Evolutionary conservation across 23 tunicate species (phyloP), one percentile per base, ranked within the genome.

Genomic region (Phallusia fumigata): DNA sequence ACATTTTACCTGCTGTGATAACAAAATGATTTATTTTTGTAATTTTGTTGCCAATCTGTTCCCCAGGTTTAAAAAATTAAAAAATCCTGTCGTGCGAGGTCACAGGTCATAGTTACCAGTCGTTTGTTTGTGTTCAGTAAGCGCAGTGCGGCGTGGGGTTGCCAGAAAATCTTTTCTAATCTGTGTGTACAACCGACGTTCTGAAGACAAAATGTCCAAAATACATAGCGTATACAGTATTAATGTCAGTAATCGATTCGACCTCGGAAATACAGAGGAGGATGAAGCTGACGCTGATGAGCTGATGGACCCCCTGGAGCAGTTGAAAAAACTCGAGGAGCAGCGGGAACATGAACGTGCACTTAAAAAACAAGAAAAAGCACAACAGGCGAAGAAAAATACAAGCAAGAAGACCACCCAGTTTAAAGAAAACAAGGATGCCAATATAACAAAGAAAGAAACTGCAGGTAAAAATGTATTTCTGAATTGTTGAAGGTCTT

Each of bases 171-270:
- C 69, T 8, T 24, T 58, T 58, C 28, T 58, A 58, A 58, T 58
- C 69, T 58, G 28, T 16, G 69, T 24, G 11, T 8, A 1, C 28
- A 58, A 16, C 69, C 69, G 16, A 24, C 8, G 69, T 13, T 58
- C 28, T 21, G 28, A 22, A 24, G 28, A 6, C 8, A 24, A 58
- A 74, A 92, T 92, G 97, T 91, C 97, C 73, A 88, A 79, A 65
- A 92, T 92, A 35, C 97, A 92, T 76, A 91, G 87, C 90, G 89
- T 64, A 10, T 92, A 92, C 80, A 92, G 97, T 83, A 81, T 92
- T 21, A 87, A 92, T 80, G 97, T 92, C 75, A 87, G 88, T 53
- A 92, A 92, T 74, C 90, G 97, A 33, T 92, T 81, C 79, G 97
- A 84, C 64, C 83, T 92, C 45, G 86, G 91, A 52, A 65, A 76